A percentile compares a stretch with the other conserved stretches of the same genome.
Conservation (phyloP, 2,888 invertebrate genomes). For the Lasioglossum malachurum region DNA sequence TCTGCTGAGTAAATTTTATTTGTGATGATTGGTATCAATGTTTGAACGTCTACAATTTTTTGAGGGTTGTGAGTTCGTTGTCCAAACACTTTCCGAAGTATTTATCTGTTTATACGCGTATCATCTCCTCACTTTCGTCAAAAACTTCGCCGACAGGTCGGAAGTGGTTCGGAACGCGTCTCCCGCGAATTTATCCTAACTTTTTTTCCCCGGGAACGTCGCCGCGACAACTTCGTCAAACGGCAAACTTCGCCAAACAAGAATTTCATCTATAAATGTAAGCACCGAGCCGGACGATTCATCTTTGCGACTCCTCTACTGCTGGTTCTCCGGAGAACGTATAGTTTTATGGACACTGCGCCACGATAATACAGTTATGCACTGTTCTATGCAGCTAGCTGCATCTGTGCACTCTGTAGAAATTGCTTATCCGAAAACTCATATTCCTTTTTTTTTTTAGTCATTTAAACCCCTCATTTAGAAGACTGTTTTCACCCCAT, state of each 20-base stretch:
- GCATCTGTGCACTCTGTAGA: too few species aligned
- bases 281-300: background rate
- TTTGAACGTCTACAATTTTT: background rate
- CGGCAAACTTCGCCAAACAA: slow-evolving; percentile 12
- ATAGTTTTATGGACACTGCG: background rate
- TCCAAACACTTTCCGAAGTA: background rate
- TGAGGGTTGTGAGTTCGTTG: background rate
- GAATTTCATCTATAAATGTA: slow-evolving; percentile 11
- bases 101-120: background rate
- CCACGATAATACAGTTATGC: background rate
- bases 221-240: slow-evolving; percentile 4
- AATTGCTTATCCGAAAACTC: background rate
- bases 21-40: too few species aligned
- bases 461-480: background rate
- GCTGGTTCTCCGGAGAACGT: background rate
- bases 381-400: background rate
- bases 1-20: too few species aligned
- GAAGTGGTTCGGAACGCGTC: slow-evolving; percentile 17
- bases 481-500: background rate
- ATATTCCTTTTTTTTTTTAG: too few species aligned
- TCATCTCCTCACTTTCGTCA: slow-evolving; percentile 25
- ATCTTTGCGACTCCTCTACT: background rate
- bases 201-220: background rate
- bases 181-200: slow-evolving; percentile 38
- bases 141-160: slow-evolving; percentile 39